A percentile compares a stretch with the other conserved stretches of the same genome.
Evolutionary conservation across 2,113 vertebrate species (phyloP).

Genomic region (Theristicus caerulescens): DNA sequence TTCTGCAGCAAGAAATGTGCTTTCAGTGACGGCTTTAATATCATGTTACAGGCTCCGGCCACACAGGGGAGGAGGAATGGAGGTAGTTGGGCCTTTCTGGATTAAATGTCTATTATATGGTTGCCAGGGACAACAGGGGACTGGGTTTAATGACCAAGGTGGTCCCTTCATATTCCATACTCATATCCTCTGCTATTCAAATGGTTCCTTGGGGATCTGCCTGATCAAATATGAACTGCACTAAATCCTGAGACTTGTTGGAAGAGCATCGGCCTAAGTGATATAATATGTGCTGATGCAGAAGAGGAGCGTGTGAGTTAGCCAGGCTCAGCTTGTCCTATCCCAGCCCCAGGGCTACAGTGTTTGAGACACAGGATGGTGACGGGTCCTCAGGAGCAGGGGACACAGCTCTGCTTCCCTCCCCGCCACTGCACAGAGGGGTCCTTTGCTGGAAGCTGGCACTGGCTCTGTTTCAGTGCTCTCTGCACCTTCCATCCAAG

Average conservation of each 20-base stretch:
- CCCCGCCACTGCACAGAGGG: neutral
- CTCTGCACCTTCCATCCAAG: neutral
- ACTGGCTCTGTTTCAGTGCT: neutral
- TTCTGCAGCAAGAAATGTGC: slow-evolving; percentile 40
- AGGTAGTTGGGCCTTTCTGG: slow-evolving; percentile 17
- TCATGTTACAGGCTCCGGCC: neutral
- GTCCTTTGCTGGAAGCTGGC: neutral
- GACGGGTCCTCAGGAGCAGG: neutral
- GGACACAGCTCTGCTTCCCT: neutral
- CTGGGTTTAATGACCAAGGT: slow-evolving; percentile 28
- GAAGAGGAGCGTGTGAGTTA: neutral
- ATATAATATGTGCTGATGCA: neutral
- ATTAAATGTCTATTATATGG: slow-evolving; percentile 49
- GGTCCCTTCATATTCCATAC: slow-evolving; percentile 27
- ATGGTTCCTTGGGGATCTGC: slow-evolving; percentile 19
- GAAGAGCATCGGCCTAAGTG: neutral
- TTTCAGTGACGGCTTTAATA: slow-evolving; percentile 31
- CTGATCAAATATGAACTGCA: slow-evolving; percentile 25
- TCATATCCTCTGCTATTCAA: slow-evolving; percentile 48
- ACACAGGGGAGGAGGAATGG: neutral
- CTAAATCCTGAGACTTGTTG: slow-evolving; percentile 34
- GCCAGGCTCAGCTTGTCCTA: neutral
- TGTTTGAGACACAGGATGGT: neutral
- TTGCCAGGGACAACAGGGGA: slow-evolving; percentile 46
- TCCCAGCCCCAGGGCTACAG: neutral